A percentile compares a stretch with the other conserved stretches of the same genome.
Evolutionary conservation across 2,113 vertebrate species (phyloP).

Genomic region (Kryptolebias marmoratus): DNA sequence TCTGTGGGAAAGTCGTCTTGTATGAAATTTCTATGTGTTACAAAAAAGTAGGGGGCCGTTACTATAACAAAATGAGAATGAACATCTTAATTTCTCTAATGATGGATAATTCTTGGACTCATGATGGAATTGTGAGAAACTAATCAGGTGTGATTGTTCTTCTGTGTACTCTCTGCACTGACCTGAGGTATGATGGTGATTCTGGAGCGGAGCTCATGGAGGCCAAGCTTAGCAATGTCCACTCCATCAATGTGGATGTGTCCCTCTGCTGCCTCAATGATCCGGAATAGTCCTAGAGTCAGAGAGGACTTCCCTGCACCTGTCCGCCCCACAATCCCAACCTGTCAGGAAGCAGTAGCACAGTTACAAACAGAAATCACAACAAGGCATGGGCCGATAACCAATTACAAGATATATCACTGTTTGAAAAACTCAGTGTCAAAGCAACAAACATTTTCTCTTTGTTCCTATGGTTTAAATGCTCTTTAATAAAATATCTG

Average conservation of each 20-base stretch:
- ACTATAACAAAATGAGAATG: background rate
- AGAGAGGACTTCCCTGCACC: conserved; percentile 97
- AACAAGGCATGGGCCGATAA: background rate
- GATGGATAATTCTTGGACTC: background rate
- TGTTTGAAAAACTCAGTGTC: no score
- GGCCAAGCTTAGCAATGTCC: conserved; percentile 89
- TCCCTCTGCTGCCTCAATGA: conserved; percentile 89
- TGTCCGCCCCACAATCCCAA: conserved; percentile 95
- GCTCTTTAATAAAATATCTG: no score
- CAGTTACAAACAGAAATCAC: background rate
- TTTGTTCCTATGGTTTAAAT: no score
- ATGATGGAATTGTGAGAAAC: no score
- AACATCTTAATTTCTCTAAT: background rate
- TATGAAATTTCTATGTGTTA: no score
- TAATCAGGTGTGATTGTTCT: background rate
- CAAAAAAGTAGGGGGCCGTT: no score
- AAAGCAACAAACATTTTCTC: no score
- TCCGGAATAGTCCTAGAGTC: conserved; percentile 92
- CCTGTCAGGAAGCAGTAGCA: conserved; percentile 67
- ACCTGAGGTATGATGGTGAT: conserved; percentile 99
- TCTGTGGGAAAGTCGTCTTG: no score
- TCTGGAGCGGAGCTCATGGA: conserved; percentile 90
- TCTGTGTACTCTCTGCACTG: background rate
- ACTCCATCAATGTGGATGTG: conserved; percentile 90
- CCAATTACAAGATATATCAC: no score